These are phyloP conservation scores for Agonopterix alstromeriana DNA, from an alignment of 2,888 invertebrate genomes.

Conservation along the genomic window DNA sequence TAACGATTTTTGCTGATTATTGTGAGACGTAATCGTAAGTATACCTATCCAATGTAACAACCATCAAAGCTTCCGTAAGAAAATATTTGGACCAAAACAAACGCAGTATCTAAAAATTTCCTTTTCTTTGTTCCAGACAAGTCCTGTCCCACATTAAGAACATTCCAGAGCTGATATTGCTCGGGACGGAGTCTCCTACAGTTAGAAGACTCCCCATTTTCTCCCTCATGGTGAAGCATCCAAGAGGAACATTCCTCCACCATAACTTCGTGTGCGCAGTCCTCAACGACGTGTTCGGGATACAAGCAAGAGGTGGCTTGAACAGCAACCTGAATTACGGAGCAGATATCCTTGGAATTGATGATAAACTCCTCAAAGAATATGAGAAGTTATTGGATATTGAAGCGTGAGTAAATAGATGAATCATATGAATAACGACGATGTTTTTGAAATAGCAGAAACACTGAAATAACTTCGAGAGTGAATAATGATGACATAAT, in stretches of 20 bases:
- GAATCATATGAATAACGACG: too few species aligned
- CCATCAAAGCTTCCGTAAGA: too few species aligned
- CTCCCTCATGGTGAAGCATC: slow-evolving; percentile 90
- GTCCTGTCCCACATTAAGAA: slow-evolving; percentile 86
- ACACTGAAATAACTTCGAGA: too few species aligned
- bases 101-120: background rate
- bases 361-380: slow-evolving; percentile 83
- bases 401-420: slow-evolving; percentile 47
- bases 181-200: slow-evolving; percentile 83
- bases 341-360: slow-evolving; percentile 89
- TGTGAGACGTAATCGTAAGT: too few species aligned
- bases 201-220: slow-evolving; percentile 87
- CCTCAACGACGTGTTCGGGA: slow-evolving; percentile 93
- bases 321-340: slow-evolving; percentile 91
- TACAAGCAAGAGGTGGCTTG: slow-evolving; percentile 88
- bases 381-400: slow-evolving; percentile 80
- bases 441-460: too few species aligned
- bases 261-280: slow-evolving; percentile 92
- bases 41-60: too few species aligned
- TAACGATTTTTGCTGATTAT: too few species aligned
- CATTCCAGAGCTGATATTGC: slow-evolving; percentile 85
- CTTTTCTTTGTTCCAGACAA: slow-evolving; percentile 78
- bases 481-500: background rate
- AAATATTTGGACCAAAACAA: background rate
- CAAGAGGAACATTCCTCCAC: slow-evolving; percentile 88